Evolutionary conservation across 92 coral and sea anemone species (phyloP).

Genomic region (Desmophyllum pertusum): DNA sequence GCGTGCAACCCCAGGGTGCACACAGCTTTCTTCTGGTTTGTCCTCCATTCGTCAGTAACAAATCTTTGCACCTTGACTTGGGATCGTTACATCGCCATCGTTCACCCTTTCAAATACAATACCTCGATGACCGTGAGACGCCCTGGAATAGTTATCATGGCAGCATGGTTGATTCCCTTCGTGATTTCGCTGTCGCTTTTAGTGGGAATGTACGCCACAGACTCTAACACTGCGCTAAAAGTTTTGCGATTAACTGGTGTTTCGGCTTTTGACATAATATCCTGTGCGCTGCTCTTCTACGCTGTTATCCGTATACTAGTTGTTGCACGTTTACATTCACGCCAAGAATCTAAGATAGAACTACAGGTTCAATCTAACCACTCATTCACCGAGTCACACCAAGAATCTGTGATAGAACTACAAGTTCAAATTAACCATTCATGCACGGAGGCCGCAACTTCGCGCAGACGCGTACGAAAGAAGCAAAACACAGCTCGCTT

Average conservation of each 20-base stretch:
- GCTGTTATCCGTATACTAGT: not conserved
- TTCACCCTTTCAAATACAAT: slow-evolving; percentile 11
- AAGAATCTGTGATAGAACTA: not conserved
- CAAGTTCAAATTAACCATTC: not conserved
- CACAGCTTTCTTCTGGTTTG: slow-evolving; percentile 24
- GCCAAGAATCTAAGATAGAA: not conserved
- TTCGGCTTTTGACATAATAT: slow-evolving; percentile 9
- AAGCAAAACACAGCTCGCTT: not conserved
- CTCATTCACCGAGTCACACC: not conserved
- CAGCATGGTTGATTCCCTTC: slow-evolving; percentile 20
- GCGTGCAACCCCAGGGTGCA: slow-evolving; percentile 1
- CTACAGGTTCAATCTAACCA: not conserved
- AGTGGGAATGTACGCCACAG: slow-evolving; percentile 11
- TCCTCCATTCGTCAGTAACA: slow-evolving; percentile 25
- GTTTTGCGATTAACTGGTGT: slow-evolving; percentile 16
- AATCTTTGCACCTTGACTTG: slow-evolving; percentile 27
- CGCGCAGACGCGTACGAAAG: slow-evolving; percentile 8
- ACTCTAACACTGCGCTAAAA: slow-evolving; percentile 2
- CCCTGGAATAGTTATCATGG: not conserved
- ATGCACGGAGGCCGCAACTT: not conserved
- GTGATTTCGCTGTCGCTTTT: slow-evolving; percentile 4
- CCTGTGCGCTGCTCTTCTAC: not conserved
- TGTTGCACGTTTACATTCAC: not conserved
- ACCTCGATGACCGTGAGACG: slow-evolving; percentile 10
- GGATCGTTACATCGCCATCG: slow-evolving; percentile 32